Evolutionary conservation across 2,888 invertebrate genomes (phyloP), one percentile per base, ranked within the genome.

Genomic region (Teleogryllus oceanicus): DNA sequence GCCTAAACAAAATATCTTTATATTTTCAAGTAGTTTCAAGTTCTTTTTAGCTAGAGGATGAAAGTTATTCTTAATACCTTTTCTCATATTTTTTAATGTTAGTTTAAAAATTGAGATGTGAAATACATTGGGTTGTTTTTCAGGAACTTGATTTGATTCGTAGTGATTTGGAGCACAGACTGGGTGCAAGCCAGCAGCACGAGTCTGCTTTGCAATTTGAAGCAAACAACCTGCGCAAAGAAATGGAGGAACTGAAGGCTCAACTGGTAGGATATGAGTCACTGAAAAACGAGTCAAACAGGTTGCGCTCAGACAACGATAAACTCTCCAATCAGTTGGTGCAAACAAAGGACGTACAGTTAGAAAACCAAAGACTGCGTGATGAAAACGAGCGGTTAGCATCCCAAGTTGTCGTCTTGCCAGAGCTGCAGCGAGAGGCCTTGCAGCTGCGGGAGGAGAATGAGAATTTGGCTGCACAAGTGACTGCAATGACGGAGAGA

Each of bases 151-250:
- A 87, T 83, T 88, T 89, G 80, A 87, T 87, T 11, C 88, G 87
- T 84, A 86, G 85, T 51, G 90, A 92, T 79, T 84, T 91, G 82
- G 91, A 92, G 83, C 89, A 89, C 83, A 89, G 90, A 83, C 83
- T 88, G 11, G 85, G 86, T 81, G 86, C 88, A 78, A 90, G 89
- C 85, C 88, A 85, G 84, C 89, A 90, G 83, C 89, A 90, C 83
- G 90, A 91, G 84, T 90, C 90, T 82, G 91, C 92, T 78, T 85
- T 91, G 77, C 89, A 91, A 24, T 88, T 87, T 51, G 85, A 85
- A 81, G 82, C 86, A 16, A 84, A 86, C 78, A 85, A 85, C 49
- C 81, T 86, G 74, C 84, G 85, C 75, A 83, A 84, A 62, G 84
- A 84, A 24, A 83, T 84, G 49, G 84, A 85, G 78, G 83, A 83